Conservation (phyloP, 2,888 invertebrate genomes). For the Aphodius sticticus region DNA sequence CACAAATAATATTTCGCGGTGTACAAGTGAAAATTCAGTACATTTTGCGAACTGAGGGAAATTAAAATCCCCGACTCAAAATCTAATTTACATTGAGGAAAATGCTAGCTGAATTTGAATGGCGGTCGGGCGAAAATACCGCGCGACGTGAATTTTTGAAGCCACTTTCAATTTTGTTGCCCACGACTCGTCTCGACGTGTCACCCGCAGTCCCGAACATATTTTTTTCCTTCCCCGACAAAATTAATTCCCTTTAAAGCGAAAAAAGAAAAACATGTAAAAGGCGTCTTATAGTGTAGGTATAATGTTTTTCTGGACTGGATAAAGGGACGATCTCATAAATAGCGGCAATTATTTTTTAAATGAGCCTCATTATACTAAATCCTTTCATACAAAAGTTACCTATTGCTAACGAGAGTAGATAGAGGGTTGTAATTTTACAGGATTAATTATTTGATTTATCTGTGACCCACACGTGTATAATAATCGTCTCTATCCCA, state of each 20-base stretch:
- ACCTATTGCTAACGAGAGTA: too few species aligned
- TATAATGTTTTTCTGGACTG: too few species aligned
- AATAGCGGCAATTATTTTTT: too few species aligned
- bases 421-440: too few species aligned
- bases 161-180: background rate
- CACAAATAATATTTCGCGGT: background rate
- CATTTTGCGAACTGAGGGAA: background rate
- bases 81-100: background rate
- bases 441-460: too few species aligned
- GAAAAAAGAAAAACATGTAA: background rate
- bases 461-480: too few species aligned
- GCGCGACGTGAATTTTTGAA: background rate
- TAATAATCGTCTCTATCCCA: too few species aligned
- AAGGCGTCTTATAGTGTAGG: too few species aligned
- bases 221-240: background rate
- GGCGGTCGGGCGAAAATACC: background rate
- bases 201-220: background rate
- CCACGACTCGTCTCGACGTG: background rate
- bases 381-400: too few species aligned
- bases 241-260: background rate
- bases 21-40: background rate
- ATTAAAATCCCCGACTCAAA: background rate
- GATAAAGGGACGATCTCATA: too few species aligned
- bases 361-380: too few species aligned
- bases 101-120: background rate